Conservation (phyloP, 1,140 invertebrate genomes). For the Drosophila repletoides region DNA sequence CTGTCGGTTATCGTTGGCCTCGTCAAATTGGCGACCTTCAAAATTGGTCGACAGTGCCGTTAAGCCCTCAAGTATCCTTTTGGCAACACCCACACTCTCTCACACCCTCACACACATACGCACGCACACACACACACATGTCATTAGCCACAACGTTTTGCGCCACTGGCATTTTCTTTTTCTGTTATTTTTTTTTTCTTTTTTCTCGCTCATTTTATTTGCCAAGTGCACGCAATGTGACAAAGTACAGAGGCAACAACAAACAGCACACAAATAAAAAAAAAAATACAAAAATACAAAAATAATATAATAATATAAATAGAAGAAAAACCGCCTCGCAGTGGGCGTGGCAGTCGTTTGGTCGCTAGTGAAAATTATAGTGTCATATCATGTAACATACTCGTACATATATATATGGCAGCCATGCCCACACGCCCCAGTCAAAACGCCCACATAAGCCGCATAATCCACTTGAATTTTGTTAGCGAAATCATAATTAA, state of each 20-base stretch:
- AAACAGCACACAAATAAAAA: background rate
- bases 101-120: slow-evolving; percentile 21
- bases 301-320: too few species aligned
- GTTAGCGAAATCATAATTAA: slow-evolving; percentile 50
- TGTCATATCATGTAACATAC: slow-evolving; percentile 63
- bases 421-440: background rate
- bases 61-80: slow-evolving; percentile 71
- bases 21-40: slow-evolving; percentile 61
- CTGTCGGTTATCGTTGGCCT: slow-evolving; percentile 28
- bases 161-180: slow-evolving; percentile 42
- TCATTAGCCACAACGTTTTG: slow-evolving; percentile 72
- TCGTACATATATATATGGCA: background rate
- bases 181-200: slow-evolving; percentile 2
- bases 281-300: too few species aligned
- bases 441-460: slow-evolving; percentile 1
- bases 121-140: slow-evolving; percentile 36
- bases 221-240: slow-evolving; percentile 75
- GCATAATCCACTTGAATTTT: slow-evolving; percentile 40
- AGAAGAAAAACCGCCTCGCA: too few species aligned
- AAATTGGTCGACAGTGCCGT: slow-evolving; percentile 63
- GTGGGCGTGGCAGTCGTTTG: slow-evolving; percentile 24
- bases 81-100: slow-evolving; percentile 31
- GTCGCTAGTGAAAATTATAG: slow-evolving; percentile 59
- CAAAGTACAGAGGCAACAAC: slow-evolving; percentile 26
- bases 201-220: slow-evolving; percentile 53